These are phyloP conservation scores for Drosophila seclusa DNA, from an alignment of 2,888 invertebrate species.

Conservation along the genomic window DNA sequence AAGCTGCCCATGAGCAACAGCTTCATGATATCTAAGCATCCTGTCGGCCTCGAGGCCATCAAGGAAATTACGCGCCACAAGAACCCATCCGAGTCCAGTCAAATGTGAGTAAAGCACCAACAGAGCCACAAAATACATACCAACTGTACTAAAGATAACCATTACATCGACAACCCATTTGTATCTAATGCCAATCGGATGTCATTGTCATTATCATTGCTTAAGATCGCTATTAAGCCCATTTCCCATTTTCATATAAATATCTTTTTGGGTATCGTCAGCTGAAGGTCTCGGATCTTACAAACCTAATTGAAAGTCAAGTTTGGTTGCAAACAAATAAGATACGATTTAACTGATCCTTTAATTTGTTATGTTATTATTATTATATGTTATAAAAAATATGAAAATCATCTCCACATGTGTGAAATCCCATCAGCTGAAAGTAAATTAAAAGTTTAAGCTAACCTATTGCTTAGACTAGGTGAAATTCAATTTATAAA, in stretches of 20 bases:
- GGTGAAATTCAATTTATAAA: background rate
- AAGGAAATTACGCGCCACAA: slow-evolving; percentile 90
- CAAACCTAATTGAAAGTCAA: background rate
- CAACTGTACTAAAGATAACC: slow-evolving; percentile 1
- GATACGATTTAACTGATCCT: background rate
- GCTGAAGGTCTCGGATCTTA: background rate
- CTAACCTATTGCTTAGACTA: background rate
- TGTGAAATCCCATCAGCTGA: background rate
- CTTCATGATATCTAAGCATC: slow-evolving; percentile 86
- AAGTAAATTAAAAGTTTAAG: background rate
- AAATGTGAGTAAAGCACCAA: slow-evolving; percentile 82
- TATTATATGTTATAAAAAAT: no score
- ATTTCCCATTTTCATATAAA: background rate
- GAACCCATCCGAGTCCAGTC: slow-evolving; percentile 86
- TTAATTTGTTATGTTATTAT: no score
- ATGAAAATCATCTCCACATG: background rate
- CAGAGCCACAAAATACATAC: background rate
- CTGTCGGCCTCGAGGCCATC: slow-evolving; percentile 91
- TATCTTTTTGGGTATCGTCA: background rate
- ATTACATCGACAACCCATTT: slow-evolving; percentile 3
- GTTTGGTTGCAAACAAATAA: background rate
- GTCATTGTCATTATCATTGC: slow-evolving; percentile 7
- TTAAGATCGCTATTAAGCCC: background rate
- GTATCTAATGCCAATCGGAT: slow-evolving; percentile 31
- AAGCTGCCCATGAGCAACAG: slow-evolving; percentile 84